Conservation (phyloP, 1,140 invertebrate species). For the Maconellicoccus hirsutus region DNA sequence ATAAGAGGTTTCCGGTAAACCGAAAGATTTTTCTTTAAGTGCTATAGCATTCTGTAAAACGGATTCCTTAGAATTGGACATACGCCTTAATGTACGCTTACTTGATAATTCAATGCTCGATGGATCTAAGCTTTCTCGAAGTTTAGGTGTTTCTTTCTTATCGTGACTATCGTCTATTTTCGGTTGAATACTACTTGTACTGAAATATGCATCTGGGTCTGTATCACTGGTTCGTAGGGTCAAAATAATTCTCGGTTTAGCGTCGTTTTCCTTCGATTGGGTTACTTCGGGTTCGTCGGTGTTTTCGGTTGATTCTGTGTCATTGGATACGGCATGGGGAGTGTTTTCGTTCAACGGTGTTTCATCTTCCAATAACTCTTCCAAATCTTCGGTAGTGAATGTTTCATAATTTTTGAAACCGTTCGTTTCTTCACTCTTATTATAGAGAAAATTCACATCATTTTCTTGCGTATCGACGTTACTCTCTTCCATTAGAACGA, state of each 20-base stretch:
- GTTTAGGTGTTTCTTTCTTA: slow-evolving; percentile 18
- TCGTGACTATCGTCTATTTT: slow-evolving; percentile 23
- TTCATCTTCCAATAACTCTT: not conserved
- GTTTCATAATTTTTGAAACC: not conserved
- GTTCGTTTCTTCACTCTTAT: not conserved
- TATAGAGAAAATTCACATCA: not conserved
- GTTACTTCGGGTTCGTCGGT: not conserved
- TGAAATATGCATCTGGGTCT: slow-evolving; percentile 26
- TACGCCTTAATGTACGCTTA: slow-evolving; percentile 33
- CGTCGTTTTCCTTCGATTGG: not conserved
- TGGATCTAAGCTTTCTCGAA: not conserved
- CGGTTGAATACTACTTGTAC: slow-evolving; percentile 23
- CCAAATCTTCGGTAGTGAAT: not conserved
- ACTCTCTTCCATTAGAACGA: not conserved
- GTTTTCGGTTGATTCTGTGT: not conserved
- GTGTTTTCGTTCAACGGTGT: not conserved
- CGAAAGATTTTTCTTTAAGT: slow-evolving; percentile 35
- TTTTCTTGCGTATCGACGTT: not conserved
- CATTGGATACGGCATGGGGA: not conserved
- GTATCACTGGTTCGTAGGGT: slow-evolving; percentile 29
- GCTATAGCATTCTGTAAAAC: slow-evolving; percentile 35
- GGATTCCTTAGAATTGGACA: slow-evolving; percentile 32
- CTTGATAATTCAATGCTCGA: slow-evolving; percentile 20
- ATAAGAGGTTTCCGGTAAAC: slow-evolving; percentile 23
- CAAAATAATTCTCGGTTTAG: slow-evolving; percentile 29